phyloP scores from a whole-genome alignment of 2,797 vertebrate species.

The Scleropages formosus region DNA sequence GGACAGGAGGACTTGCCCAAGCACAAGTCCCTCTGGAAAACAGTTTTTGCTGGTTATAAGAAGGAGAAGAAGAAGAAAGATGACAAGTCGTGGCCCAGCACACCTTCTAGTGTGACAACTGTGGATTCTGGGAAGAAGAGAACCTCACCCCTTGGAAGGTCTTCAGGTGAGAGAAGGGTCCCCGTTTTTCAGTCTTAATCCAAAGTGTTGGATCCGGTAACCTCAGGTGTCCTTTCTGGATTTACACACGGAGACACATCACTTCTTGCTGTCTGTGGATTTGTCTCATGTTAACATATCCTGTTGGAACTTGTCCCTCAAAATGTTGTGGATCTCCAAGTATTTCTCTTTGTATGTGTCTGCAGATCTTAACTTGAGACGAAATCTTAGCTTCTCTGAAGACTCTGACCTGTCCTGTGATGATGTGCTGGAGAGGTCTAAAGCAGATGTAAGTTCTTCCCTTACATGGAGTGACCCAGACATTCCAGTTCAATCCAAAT shows the following conservation, averaged over 20 bases:
- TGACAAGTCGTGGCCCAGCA: conserved; percentile 84
- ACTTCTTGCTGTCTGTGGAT: neutral
- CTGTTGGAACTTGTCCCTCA: neutral
- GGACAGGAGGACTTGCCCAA: conserved; percentile 77
- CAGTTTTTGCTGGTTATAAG: conserved; percentile 93
- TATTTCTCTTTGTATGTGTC: neutral
- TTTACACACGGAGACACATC: neutral
- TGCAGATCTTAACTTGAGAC: conserved; percentile 80
- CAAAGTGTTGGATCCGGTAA: too few relatives aligned
- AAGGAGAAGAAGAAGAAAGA: conserved; percentile 97
- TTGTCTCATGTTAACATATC: neutral
- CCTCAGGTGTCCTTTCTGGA: neutral
- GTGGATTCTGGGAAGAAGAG: conserved; percentile 82
- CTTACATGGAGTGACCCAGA: too few relatives aligned
- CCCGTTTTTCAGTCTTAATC: neutral
- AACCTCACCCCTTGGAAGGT: conserved; percentile 62
- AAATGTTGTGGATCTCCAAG: neutral
- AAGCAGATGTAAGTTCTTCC: conserved; percentile 79
- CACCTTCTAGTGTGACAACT: conserved; percentile 84
- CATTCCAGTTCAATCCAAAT: too few relatives aligned
- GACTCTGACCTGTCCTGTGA: conserved; percentile 97
- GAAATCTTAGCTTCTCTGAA: conserved; percentile 90
- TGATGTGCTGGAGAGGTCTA: conserved; percentile 88
- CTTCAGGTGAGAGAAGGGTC: conserved; percentile 77
- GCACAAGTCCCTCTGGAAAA: conserved; percentile 91